Evolutionary conservation across 2,113 vertebrate genomes (phyloP).

Genomic region (Sceloporus tristichus): DNA sequence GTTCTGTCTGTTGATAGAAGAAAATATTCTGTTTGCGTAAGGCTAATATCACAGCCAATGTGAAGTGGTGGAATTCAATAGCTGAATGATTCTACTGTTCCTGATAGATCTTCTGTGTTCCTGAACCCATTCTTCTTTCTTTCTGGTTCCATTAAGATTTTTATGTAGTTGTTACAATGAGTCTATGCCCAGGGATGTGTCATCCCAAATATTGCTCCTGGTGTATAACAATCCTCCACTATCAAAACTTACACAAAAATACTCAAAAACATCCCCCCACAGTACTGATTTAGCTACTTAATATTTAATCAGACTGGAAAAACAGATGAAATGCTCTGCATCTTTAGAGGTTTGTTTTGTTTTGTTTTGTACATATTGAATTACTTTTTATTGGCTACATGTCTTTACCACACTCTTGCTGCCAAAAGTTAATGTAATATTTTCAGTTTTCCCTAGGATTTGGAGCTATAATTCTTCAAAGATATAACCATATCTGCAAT

Average conservation of each 20-base stretch:
- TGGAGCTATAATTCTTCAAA: conserved; percentile 62
- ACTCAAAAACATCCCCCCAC: no score
- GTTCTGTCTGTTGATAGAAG: not conserved
- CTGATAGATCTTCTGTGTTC: not conserved
- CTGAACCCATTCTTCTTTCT: not conserved
- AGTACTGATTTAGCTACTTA: not conserved
- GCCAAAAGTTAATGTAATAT: conserved; percentile 30
- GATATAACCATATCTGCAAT: conserved; percentile 46
- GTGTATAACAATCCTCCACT: not conserved
- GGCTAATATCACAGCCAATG: not conserved
- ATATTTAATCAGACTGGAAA: not conserved
- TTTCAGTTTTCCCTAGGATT: conserved; percentile 59
- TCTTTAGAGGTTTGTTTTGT: conserved; percentile 54
- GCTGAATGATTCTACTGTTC: not conserved
- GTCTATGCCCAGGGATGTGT: not conserved
- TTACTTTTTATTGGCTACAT: conserved; percentile 46
- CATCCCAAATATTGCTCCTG: not conserved
- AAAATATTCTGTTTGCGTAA: no score
- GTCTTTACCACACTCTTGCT: not conserved
- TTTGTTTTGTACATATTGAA: conserved; percentile 43
- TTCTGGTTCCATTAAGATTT: not conserved
- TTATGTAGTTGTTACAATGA: not conserved
- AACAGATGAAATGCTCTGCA: not conserved
- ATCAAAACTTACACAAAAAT: not conserved
- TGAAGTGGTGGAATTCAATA: not conserved